Evolutionary conservation across 35 echinoderm and acorn worm genomes (phyloP).

Genomic region (Ophioderma brevispina): DNA sequence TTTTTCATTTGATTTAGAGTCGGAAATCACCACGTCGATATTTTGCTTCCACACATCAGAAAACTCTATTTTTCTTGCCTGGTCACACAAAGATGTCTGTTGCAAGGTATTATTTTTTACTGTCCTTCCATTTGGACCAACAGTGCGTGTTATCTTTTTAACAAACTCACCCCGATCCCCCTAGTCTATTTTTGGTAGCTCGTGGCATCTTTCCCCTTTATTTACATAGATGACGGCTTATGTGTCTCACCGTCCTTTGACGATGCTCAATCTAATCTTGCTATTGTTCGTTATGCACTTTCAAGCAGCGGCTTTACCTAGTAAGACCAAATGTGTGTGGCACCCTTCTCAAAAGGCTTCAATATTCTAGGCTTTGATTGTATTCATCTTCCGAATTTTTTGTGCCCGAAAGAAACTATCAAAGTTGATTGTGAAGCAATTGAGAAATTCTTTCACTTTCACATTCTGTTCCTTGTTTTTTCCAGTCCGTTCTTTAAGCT

Average conservation of each 20-base stretch:
- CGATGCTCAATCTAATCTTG: background rate
- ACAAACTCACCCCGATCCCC: background rate
- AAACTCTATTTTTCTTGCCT: conserved; percentile 30
- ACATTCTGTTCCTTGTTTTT: background rate
- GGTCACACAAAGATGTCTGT: background rate
- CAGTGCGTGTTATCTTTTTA: conserved; percentile 35
- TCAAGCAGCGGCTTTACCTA: conserved; percentile 3
- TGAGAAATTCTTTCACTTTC: background rate
- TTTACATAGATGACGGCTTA: conserved; percentile 25
- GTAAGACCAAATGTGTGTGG: conserved; percentile 30
- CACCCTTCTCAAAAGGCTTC: background rate
- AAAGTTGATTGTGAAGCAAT: background rate
- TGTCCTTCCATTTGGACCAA: background rate
- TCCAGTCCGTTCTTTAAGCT: background rate
- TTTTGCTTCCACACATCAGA: conserved; percentile 11
- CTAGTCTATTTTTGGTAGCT: conserved; percentile 16
- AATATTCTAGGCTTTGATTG: conserved; percentile 1
- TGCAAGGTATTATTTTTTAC: background rate
- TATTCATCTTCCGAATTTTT: background rate
- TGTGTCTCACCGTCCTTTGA: background rate
- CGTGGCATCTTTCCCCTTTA: background rate
- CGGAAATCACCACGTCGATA: conserved; percentile 26
- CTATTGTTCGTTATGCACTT: background rate
- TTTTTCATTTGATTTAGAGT: conserved; percentile 28
- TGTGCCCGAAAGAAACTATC: background rate